Evolutionary conservation across 2,888 invertebrate genomes (phyloP).

Genomic region (Pecten maximus): DNA sequence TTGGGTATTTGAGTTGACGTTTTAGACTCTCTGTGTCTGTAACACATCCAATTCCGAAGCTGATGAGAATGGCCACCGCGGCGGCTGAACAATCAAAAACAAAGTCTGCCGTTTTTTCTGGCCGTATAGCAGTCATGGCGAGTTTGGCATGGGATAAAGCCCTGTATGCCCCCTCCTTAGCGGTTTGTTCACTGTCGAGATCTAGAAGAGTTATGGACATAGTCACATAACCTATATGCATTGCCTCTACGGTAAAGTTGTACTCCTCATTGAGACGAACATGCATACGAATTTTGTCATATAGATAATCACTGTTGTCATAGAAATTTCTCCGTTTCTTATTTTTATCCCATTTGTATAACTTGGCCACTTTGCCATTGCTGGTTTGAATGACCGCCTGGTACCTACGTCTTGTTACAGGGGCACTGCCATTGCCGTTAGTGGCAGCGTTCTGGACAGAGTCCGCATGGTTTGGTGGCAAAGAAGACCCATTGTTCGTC

Average conservation of each 20-base stretch:
- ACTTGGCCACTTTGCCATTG: slow-evolving; percentile 13
- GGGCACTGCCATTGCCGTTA: slow-evolving; percentile 11
- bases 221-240: slow-evolving; percentile 75
- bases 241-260: slow-evolving; percentile 72
- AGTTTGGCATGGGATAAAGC: slow-evolving; percentile 69
- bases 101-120: slow-evolving; percentile 76
- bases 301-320: slow-evolving; percentile 11
- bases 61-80: slow-evolving; percentile 78
- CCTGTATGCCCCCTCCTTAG: slow-evolving; percentile 59
- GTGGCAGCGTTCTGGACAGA: slow-evolving; percentile 24
- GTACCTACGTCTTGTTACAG: slow-evolving; percentile 41
- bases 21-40: slow-evolving; percentile 78
- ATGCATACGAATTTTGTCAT: slow-evolving; percentile 60
- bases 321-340: slow-evolving; percentile 13
- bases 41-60: slow-evolving; percentile 80
- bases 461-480: slow-evolving; percentile 12
- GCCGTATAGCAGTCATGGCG: slow-evolving; percentile 68
- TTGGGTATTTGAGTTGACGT: slow-evolving; percentile 76
- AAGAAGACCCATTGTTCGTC: slow-evolving; percentile 8
- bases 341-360: slow-evolving; percentile 24
- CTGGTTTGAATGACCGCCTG: neutral
- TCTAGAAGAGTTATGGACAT: slow-evolving; percentile 74
- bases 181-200: slow-evolving; percentile 62
- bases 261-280: slow-evolving; percentile 65
- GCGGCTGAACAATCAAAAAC: slow-evolving; percentile 79